Evolutionary conservation across 2,888 invertebrate genomes (phyloP).

Genomic region (Lepetodrilus schrolli): DNA sequence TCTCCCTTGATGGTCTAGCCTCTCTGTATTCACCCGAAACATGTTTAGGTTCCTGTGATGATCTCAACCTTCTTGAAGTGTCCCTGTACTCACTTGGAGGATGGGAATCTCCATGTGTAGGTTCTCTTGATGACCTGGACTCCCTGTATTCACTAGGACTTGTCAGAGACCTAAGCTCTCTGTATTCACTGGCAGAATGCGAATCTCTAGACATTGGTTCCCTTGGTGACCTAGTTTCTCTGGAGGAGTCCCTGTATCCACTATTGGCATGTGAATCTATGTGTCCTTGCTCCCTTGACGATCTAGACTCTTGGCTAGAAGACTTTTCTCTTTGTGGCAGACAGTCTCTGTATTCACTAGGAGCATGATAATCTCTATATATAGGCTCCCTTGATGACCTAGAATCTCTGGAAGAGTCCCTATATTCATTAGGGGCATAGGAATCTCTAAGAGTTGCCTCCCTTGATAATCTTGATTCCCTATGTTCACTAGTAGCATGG

Average conservation of each 20-base stretch:
- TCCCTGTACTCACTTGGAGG: neutral
- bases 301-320: too few relatives aligned
- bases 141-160: too few relatives aligned
- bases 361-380: neutral
- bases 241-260: too few relatives aligned
- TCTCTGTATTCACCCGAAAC: neutral
- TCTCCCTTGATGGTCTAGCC: neutral
- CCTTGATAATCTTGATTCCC: neutral
- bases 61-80: neutral
- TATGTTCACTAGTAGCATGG: neutral
- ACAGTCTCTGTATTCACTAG: too few relatives aligned
- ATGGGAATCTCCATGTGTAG: neutral
- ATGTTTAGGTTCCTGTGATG: neutral
- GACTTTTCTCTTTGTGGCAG: too few relatives aligned
- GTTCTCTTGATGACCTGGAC: neutral
- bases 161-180: too few relatives aligned
- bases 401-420: too few relatives aligned
- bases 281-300: too few relatives aligned
- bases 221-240: too few relatives aligned
- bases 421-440: neutral
- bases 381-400: neutral
- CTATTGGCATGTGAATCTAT: too few relatives aligned
- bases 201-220: too few relatives aligned
- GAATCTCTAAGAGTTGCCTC: neutral
- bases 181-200: too few relatives aligned